phyloP scores from a whole-genome alignment of 2,797 vertebrate genomes.

The Brotula barbata region DNA sequence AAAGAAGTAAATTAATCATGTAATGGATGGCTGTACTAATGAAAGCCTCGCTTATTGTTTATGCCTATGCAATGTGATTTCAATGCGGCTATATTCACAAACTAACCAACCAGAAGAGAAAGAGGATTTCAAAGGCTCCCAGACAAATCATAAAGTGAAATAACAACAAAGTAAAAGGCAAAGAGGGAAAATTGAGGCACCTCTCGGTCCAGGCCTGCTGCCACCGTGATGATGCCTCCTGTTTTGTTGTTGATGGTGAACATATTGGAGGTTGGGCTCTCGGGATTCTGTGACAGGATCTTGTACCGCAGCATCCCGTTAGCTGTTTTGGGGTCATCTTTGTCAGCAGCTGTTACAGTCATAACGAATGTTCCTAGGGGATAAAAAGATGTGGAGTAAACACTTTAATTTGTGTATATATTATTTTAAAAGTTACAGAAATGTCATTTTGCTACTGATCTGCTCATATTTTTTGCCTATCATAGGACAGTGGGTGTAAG shows the following conservation, averaged over 20 bases:
- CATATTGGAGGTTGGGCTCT: conserved; percentile 94
- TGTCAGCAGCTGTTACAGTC: conserved; percentile 94
- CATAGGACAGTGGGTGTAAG: conserved; percentile 4
- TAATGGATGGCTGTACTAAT: conserved; percentile 15
- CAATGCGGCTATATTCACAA: conserved; percentile 4
- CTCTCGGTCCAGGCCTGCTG: conserved; percentile 96
- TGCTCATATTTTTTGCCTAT: too few species aligned
- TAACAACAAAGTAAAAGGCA: not conserved
- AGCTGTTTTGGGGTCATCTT: conserved; percentile 90
- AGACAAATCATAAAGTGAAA: not conserved
- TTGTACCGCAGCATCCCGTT: conserved; percentile 97
- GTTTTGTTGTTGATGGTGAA: conserved; percentile 99
- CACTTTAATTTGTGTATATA: too few species aligned
- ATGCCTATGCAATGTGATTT: not conserved
- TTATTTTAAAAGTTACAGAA: too few species aligned
- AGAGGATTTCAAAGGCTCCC: not conserved
- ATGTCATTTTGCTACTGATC: too few species aligned
- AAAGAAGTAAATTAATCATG: not conserved
- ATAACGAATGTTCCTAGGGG: conserved; percentile 91
- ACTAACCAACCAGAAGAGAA: not conserved
- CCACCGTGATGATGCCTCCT: conserved; percentile 95
- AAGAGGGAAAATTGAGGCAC: conserved; percentile 59
- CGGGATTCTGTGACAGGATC: conserved; percentile 93
- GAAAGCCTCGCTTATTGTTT: conserved; percentile 14
- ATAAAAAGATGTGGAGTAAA: not conserved